A percentile compares a stretch with the other conserved stretches of the same genome.
Evolutionary conservation across 2,113 vertebrate genomes (phyloP).

Genomic region (Bubo bubo): DNA sequence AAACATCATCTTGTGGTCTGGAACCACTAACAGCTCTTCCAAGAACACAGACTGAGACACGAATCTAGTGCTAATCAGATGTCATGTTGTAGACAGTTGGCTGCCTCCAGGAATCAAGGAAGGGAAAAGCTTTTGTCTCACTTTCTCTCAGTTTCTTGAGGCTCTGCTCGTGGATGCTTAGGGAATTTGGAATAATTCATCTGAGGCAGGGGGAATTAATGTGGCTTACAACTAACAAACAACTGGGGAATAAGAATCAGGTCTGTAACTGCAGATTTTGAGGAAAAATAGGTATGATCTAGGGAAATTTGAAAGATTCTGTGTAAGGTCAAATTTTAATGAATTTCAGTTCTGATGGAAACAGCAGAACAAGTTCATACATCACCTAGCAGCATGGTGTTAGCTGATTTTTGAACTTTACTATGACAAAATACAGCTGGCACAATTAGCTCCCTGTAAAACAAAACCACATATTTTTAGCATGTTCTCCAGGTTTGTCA

Average conservation of each 20-base stretch:
- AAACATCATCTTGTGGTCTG: rapidly evolving
- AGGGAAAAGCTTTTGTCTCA: background rate
- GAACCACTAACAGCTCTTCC: background rate
- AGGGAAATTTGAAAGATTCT: background rate
- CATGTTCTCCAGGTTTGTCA: background rate
- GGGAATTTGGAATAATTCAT: background rate
- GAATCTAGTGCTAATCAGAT: background rate
- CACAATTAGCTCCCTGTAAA: background rate
- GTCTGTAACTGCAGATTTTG: background rate
- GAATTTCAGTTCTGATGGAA: background rate
- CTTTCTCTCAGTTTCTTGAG: background rate
- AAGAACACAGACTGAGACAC: background rate
- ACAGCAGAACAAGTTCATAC: background rate
- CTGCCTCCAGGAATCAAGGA: background rate
- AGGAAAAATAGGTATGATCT: background rate
- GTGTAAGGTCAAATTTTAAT: background rate
- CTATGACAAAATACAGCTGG: background rate
- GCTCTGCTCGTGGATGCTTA: background rate
- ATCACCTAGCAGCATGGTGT: background rate
- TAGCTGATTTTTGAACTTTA: background rate
- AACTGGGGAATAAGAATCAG: background rate
- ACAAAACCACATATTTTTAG: background rate
- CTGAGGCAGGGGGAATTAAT: background rate
- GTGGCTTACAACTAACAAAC: background rate
- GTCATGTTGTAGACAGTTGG: background rate